Conservation (phyloP, 2,888 invertebrate genomes). For the Protodeltote pygarga region DNA sequence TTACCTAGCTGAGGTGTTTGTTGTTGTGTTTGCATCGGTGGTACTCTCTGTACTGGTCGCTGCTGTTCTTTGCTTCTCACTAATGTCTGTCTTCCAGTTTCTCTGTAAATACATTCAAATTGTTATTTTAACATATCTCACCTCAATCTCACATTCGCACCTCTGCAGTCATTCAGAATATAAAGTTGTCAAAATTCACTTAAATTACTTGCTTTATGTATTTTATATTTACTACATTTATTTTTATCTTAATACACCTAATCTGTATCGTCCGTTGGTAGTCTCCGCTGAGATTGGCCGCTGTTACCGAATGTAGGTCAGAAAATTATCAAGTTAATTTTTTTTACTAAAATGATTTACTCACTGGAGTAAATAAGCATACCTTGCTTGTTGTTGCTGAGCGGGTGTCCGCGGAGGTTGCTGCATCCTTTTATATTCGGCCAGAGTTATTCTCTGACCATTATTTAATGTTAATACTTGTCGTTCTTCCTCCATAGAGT, state of each 20-base stretch:
- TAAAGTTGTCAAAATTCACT: too few species aligned
- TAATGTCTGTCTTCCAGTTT: slow-evolving; percentile 77
- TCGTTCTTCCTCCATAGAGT: slow-evolving; percentile 74
- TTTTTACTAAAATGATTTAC: too few species aligned
- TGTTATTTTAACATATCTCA: neutral
- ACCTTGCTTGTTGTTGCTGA: slow-evolving; percentile 70
- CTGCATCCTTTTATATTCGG: slow-evolving; percentile 78
- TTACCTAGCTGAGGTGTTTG: slow-evolving; percentile 64
- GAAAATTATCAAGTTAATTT: too few species aligned
- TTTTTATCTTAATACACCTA: too few species aligned
- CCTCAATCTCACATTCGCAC: neutral
- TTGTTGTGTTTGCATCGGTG: slow-evolving; percentile 79
- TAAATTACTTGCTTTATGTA: too few species aligned
- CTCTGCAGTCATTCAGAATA: too few species aligned
- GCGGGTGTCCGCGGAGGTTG: slow-evolving; percentile 65
- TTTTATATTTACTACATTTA: too few species aligned
- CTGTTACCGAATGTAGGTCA: too few species aligned
- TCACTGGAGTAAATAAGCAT: too few species aligned
- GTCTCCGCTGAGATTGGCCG: too few species aligned
- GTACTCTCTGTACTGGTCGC: slow-evolving; percentile 81
- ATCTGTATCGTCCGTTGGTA: too few species aligned
- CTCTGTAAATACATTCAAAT: slow-evolving; percentile 56
- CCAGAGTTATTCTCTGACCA: slow-evolving; percentile 80
- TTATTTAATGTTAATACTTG: slow-evolving; percentile 74
- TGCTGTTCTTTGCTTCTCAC: slow-evolving; percentile 81